Conservation (phyloP, 1,140 invertebrate species). For the Lasioglossum albipes region DNA sequence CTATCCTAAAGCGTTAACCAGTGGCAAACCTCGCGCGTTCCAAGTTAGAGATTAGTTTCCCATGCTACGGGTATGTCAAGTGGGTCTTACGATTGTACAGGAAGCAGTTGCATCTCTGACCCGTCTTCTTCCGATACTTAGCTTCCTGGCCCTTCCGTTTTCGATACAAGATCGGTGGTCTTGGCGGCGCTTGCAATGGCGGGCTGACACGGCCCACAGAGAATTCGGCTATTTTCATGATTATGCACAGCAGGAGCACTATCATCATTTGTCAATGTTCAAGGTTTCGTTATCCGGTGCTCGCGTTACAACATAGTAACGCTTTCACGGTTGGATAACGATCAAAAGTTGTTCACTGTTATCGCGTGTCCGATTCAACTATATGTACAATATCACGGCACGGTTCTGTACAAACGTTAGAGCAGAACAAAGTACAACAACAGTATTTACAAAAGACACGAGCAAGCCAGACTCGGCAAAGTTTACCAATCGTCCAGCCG, state of each 20-base stretch:
- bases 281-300: slow-evolving; percentile 22
- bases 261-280: slow-evolving; percentile 74
- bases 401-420: too few species aligned
- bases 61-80: neutral
- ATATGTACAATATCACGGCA: too few species aligned
- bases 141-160: slow-evolving; percentile 55
- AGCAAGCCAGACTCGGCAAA: neutral
- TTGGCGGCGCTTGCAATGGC: slow-evolving; percentile 54
- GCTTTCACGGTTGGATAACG: neutral
- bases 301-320: slow-evolving; percentile 49
- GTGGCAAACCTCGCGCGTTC: too few species aligned
- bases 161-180: slow-evolving; percentile 55
- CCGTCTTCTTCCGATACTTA: slow-evolving; percentile 53
- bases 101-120: slow-evolving; percentile 53
- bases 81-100: slow-evolving; percentile 66
- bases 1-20: too few species aligned
- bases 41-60: slow-evolving; percentile 1
- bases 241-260: slow-evolving; percentile 78
- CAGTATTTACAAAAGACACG: neutral
- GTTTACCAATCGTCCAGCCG: neutral
- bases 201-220: slow-evolving; percentile 71
- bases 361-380: too few species aligned
- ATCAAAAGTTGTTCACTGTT: too few species aligned
- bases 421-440: neutral
- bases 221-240: slow-evolving; percentile 80